Base-by-base conservation (phyloP, 2,113 vertebrate species). In the Uria aalge region DNA sequence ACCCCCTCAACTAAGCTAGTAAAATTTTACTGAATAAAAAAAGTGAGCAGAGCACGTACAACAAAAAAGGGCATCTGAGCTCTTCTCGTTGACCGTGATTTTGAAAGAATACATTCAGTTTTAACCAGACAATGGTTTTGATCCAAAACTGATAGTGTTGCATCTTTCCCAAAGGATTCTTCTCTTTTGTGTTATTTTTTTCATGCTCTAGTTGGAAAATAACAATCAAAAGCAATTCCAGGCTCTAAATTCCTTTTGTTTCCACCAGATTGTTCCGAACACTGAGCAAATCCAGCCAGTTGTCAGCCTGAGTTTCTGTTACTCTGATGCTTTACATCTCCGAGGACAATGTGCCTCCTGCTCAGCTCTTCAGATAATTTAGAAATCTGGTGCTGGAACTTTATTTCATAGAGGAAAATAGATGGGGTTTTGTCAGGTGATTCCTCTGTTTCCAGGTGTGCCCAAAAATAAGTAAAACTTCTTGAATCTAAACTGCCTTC, bases 141-240 rank as follows among this genome's bases (percentile, higher is more conserved):
- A 74, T 86, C 47, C 26, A n/a, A 67, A 92, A n/a, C n/a, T 55
- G 64, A 77, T 74, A 81, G 36, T 34, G 15, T 50, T 89, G 8
- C 47, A 41, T 77, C n/a, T 87, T 52, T 71, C 76, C 56, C 38
- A 74, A 27, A 8, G 29, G 24, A 40, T 59, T 87, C 38, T 88
- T 82, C 34, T 72, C 57, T 77, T 82, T 43, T 67, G 68, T 72
- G 17, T 26, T 92, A 8, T 53, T 94, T 73, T 67, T 67, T 87
- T 64, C 60, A 74, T 56, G 80, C 64, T 94, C 34, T 59, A 52
- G 1, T 96, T 95, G 47, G 56, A 88, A 93, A 97, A 95, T 79
- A 87, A 77, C 76, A 90, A 71, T 82, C 29, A 75, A 84, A 85
- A 85, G 11, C 55, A 90, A n/a, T 92, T 81, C 60, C 52, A 72